Evolutionary conservation across 2,888 invertebrate genomes (phyloP), one percentile per base, ranked within the genome.

Genomic region (Rutpela maculata): DNA sequence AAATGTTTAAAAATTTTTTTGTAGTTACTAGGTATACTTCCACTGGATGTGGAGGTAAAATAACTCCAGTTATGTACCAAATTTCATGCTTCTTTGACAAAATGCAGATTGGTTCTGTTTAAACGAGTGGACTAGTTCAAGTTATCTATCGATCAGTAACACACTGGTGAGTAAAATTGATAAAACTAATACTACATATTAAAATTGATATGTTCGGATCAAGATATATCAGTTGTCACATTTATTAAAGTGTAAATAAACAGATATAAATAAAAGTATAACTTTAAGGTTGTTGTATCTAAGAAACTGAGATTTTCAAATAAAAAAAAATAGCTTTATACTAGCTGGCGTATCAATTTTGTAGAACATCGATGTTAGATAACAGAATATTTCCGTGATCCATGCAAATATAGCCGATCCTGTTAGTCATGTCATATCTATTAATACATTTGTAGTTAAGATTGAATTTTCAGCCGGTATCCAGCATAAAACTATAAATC

Each of bases 231-330:
- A 22, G 7, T 26, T 68, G 56, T 56, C 31, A 31, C 55, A 56
- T 68, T 55, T 68, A 68, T 31, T 22, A 55, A 68, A 56, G 19
- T 22, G 26, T 56, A 56, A 55, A 68, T 68, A 68, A 68, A 68
- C 19, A 68, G 18, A 68, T 12, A 22, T 10, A n/a, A 31, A 68
- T n/a, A 26, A 26, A 68, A 67, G 15, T 26, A 15, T n/a, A 22
- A 65, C 18, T 65, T 22, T n/a, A 15, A n/a, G n/a, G 26, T 62
- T 62, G 10, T 62, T 12, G n/a, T 62, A 62, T 62, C 50, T 50
- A 50, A 43, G 12, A 15, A 50, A 50, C 50, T n/a, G n/a, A 5
- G 50, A 50, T 50, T 50, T 50, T 50, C 50, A 50, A 50, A 50
- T 50, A 50, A 50, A 50, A 35, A 50, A 17, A 6, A n/a, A 50